Percentiles rank a stretch among this genome's conserved stretches.
Evolutionary conservation across 2,113 vertebrate genomes (phyloP).

Genomic region (Leptosomus discolor): DNA sequence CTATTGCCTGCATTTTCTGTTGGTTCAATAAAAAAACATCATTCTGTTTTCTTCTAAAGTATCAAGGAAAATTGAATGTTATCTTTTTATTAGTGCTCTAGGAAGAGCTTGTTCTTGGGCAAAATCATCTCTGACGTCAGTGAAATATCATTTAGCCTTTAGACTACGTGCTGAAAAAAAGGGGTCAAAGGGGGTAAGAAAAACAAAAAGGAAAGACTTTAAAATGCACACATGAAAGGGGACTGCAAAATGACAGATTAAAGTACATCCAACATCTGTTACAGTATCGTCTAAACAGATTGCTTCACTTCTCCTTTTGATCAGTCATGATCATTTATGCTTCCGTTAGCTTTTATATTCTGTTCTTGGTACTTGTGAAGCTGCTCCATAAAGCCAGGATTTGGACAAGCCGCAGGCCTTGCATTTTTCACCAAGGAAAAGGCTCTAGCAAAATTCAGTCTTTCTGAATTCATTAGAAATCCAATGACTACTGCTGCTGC

Average conservation of each 20-base stretch:
- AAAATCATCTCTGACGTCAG: not conserved
- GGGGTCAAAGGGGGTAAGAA: not conserved
- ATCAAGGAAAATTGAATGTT: not conserved
- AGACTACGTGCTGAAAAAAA: not conserved
- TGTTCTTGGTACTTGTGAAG: constrained; percentile 82
- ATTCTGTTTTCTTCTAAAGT: not conserved
- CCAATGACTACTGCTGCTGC: constrained; percentile 87
- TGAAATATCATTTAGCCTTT: not conserved
- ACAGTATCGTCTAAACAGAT: not conserved
- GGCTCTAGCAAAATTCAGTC: constrained; percentile 82
- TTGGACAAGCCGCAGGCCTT: constrained; percentile 84
- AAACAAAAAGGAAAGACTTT: not conserved
- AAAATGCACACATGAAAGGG: not conserved
- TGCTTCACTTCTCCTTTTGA: not conserved
- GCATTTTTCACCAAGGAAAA: constrained; percentile 86
- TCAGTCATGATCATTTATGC: constrained; percentile 28
- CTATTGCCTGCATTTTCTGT: not conserved
- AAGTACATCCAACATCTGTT: not conserved
- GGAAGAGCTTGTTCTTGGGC: not conserved
- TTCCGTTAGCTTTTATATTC: constrained; percentile 46
- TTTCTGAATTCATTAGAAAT: constrained; percentile 89
- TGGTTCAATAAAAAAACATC: not conserved
- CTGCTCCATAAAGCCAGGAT: constrained; percentile 92
- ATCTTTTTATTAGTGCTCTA: not conserved
- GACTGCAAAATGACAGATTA: not conserved